phyloP scores from a whole-genome alignment of 2,113 vertebrate genomes.

The Nycticebus coucang region DNA sequence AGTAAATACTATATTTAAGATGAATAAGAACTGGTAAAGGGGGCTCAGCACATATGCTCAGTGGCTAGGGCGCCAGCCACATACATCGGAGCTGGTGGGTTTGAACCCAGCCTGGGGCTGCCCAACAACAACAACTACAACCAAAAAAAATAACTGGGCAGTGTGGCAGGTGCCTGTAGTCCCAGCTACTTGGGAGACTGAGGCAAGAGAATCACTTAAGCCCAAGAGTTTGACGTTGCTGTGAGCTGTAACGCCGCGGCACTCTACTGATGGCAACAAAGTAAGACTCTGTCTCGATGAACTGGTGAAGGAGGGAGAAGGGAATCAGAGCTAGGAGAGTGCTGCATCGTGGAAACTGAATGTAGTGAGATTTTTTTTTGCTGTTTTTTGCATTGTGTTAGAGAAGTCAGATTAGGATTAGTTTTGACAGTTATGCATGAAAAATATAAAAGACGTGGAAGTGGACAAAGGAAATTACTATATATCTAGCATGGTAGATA shows the following conservation, averaged over 20 bases:
- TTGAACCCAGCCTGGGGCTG: too few species aligned
- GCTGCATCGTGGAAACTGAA: neutral
- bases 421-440: neutral
- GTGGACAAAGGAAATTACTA: neutral
- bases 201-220: too few species aligned
- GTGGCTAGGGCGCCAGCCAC: too few species aligned
- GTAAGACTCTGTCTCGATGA: neutral
- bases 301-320: neutral
- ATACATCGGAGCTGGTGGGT: too few species aligned
- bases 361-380: neutral
- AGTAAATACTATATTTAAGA: neutral
- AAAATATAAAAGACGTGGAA: constrained; percentile 2
- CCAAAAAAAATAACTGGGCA: too few species aligned
- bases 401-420: neutral
- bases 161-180: too few species aligned
- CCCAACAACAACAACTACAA: too few species aligned
- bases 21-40: neutral
- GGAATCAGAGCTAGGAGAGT: neutral
- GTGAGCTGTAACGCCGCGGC: too few species aligned
- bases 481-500: neutral
- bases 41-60: too few species aligned
- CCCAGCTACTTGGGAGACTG: too few species aligned
- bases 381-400: neutral
- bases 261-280: too few species aligned
- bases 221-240: too few species aligned